Evolutionary conservation across 2,888 invertebrate species (phyloP), one percentile per base, ranked within the genome.

Genomic region (Trichopria drosophilae): DNA sequence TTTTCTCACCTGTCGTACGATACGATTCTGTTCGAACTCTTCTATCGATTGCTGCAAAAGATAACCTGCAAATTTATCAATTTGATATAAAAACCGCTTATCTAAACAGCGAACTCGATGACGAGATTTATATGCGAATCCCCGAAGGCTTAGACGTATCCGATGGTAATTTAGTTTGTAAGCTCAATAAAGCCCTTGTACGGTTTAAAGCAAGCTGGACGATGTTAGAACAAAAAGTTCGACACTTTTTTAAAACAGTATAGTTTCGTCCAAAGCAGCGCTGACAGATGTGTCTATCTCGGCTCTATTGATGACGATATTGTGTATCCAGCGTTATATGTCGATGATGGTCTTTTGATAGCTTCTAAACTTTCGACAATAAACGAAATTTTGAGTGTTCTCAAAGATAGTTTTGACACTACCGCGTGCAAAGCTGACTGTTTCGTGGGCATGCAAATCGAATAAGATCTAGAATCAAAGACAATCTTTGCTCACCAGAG

Each of bases 171-270:
- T 9, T 22, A 6, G 40, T 47, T 4, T 47, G 39, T 23, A 23
- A 12, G 37, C 13, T 45, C 4, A n/a, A 10, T 10, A 10, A 45
- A 45, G 16, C 37, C 45, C 3, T 18, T 36, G 5, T 55, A 58
- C 22, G 55, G 60, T 0, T 32, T 58, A 6, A 58, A 60, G 23
- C 57, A 60, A 31, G 26, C 57, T 3, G 37, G 42, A 0, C 45
- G 49, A 4, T 23, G 32, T 1, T 56, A 54, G 52, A 56, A 58
- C 19, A 9, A 43, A 4, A 51, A 43, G 26, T 51, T 57, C 18
- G 24, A 45, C 7, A 6, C 12, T 19, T 47, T 53, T 23, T 9
- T 53, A 10, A 40, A 36, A 31, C 9, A 10, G 5, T 40, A 43
- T 28, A 39, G 45, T 12, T 48, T 55, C 4, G 9, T 22, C 22